These are phyloP conservation scores for Holocentrus rufus DNA, from an alignment of 2,797 vertebrate species.

Conservation along the genomic window DNA sequence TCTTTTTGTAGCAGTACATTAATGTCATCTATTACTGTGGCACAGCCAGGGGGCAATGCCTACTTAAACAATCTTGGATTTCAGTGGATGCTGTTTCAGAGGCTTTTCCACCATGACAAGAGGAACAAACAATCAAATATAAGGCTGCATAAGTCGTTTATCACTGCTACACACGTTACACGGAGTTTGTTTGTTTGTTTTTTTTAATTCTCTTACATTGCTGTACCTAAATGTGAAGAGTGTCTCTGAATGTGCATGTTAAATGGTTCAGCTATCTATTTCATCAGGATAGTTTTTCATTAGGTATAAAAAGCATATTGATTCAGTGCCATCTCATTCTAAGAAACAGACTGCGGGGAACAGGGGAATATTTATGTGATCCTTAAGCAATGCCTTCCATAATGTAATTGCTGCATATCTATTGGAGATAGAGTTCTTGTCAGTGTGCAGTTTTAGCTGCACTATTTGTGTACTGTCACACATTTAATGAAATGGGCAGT, in stretches of 20 bases:
- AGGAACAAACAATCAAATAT: background rate
- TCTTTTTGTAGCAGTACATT: constrained; percentile 27
- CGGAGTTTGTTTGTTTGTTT: too few species aligned
- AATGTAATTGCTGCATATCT: constrained; percentile 85
- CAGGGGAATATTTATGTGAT: constrained; percentile 84
- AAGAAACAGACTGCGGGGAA: constrained; percentile 71
- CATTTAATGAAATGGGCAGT: constrained; percentile 5
- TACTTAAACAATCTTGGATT: background rate
- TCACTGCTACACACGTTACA: too few species aligned
- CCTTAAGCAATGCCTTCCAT: constrained; percentile 74
- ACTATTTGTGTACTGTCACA: constrained; percentile 1
- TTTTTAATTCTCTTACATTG: too few species aligned
- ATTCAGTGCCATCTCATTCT: constrained; percentile 69
- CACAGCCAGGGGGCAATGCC: background rate
- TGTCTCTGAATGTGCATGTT: background rate
- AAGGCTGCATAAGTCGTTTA: too few species aligned
- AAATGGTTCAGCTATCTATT: constrained; percentile 5
- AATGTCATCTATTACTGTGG: constrained; percentile 18
- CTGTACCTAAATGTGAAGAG: background rate
- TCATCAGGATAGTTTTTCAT: constrained; percentile 6
- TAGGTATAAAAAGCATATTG: constrained; percentile 61
- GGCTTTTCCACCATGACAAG: background rate
- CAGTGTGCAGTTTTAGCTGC: background rate
- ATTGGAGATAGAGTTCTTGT: constrained; percentile 55
- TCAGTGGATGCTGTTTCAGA: background rate